Evolutionary conservation across 2,113 vertebrate species (phyloP).

Genomic region (Circaetus gallicus): DNA sequence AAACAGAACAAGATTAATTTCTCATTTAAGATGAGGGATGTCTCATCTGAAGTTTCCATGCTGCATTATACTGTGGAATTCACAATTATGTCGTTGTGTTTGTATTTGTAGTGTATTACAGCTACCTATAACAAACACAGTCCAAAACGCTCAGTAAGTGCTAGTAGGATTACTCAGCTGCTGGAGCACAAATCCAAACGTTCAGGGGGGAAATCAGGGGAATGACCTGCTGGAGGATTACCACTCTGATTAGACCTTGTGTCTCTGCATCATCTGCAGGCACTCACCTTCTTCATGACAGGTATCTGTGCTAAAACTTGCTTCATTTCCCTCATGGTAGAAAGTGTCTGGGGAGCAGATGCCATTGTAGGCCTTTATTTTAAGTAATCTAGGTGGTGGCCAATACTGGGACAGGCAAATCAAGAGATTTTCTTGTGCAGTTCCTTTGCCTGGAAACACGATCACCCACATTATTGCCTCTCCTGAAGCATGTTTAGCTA

Average conservation of each 20-base stretch:
- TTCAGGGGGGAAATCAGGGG: background rate
- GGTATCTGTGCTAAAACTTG: accelerated
- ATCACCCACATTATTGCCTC: background rate
- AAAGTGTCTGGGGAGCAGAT: background rate
- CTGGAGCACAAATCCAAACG: background rate
- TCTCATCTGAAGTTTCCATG: background rate
- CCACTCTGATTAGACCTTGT: background rate
- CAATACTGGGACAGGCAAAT: background rate
- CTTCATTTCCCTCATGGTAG: background rate
- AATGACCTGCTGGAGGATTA: background rate
- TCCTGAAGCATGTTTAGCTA: background rate
- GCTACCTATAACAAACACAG: background rate
- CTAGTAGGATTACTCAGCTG: background rate
- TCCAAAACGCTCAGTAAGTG: background rate
- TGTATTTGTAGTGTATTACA: background rate
- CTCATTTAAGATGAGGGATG: background rate
- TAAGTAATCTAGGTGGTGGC: background rate
- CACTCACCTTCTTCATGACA: background rate
- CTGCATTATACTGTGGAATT: background rate
- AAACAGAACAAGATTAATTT: background rate
- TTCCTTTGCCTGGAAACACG: background rate
- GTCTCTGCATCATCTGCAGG: background rate
- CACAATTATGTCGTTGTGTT: background rate
- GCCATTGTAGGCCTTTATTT: background rate
- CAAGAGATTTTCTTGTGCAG: background rate